Evolutionary conservation across 92 coral and sea anemone species (phyloP), one percentile per base, ranked within the genome.

Genomic region (Nematostella vectensis): DNA sequence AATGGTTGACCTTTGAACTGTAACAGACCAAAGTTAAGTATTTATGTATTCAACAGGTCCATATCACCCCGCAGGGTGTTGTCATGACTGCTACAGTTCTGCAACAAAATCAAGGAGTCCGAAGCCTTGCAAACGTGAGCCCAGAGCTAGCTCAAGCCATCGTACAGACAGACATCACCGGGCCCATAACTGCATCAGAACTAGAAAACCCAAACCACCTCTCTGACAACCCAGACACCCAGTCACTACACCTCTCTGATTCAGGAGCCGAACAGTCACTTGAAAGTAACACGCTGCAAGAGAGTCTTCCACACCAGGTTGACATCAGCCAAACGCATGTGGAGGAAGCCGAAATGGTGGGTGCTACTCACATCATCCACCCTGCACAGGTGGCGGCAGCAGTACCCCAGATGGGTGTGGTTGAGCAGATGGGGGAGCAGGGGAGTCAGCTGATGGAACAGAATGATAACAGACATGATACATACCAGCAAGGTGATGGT

Each of bases 101-200:
- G 13, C 94, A 84, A 24, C 78, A 88, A 20, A 80, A 85, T 25
- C 95, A 85, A 36, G 79, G 83, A 0, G 88, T 84, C 1, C 94
- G 77, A 22, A 81, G 83, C 25, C 74, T 84, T 9, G 83, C 88
- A 11, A 80, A 68, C 28, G 95, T 65, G 15, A 76, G 65, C 59
- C 95, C 95, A 4, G 88, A 80, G 44, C 67, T 85, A 39, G 83
- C 84, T 0, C 95, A 85, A 51, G 95, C 95, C 50, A 85, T 85
- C 55, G 95, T 85, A 27, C 95, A 85, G 59, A 85, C 95, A 48
- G 88, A 85, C 51, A 85, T 85, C 53, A 74, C 88, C 57, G 95
- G 88, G 0, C 95, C 95, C 4, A 75, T 85, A 30, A 83, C 88
- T 37, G 80, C 81, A 29, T 80, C 94, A 2, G 82, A 67, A 10